These are phyloP conservation scores for Dromococcyx pavoninus DNA, from an alignment of 2,797 vertebrate species.

Conservation along the genomic window DNA sequence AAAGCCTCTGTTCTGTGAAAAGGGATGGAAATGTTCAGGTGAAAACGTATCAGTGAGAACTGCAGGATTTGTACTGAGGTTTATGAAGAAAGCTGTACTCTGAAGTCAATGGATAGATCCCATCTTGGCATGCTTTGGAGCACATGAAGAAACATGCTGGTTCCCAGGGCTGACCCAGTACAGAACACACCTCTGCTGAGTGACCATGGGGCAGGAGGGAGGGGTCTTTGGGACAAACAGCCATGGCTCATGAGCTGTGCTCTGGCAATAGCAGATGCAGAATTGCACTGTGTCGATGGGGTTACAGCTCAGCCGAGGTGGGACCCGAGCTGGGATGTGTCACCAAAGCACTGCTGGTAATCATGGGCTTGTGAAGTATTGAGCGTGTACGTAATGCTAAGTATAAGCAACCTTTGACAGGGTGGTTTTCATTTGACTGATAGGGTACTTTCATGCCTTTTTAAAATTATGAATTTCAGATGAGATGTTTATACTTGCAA, in stretches of 20 bases:
- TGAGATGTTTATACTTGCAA: neutral
- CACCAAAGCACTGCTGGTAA: neutral
- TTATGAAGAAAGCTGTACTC: neutral
- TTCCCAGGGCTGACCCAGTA: neutral
- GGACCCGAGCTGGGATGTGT: neutral
- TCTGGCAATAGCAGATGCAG: neutral
- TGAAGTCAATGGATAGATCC: neutral
- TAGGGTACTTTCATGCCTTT: neutral
- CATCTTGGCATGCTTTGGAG: neutral
- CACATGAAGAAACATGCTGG: neutral
- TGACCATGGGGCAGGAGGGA: rapidly evolving
- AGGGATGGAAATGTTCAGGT: neutral
- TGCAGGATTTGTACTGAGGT: neutral
- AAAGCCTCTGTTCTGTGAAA: neutral
- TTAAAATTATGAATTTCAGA: neutral
- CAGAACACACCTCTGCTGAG: neutral
- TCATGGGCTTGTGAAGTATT: no score
- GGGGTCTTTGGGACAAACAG: no score
- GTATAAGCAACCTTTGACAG: neutral
- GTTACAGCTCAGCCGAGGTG: neutral
- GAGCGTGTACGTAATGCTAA: no score
- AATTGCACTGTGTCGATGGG: rapidly evolving
- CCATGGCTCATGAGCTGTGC: no score
- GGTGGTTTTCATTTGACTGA: neutral
- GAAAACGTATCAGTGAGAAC: neutral